These are phyloP conservation scores for Nephrotoma flavescens DNA, from an alignment of 2,888 invertebrate species.

Conservation along the genomic window DNA sequence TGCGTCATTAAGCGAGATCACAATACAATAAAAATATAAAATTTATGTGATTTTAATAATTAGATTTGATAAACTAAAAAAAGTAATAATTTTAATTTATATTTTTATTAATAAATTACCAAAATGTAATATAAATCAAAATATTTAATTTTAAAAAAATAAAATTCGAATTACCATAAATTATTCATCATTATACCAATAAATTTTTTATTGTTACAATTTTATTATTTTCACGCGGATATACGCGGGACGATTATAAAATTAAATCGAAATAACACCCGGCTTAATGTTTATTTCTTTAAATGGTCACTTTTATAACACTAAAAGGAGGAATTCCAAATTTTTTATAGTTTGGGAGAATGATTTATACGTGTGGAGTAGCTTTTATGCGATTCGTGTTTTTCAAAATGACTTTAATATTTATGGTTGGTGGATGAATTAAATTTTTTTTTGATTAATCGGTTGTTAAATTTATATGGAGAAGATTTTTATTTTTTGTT, in stretches of 20 bases:
- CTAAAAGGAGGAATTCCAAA: background rate
- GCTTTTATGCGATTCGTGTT: background rate
- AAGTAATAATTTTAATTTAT: background rate
- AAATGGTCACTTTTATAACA: background rate
- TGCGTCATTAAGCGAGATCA: background rate
- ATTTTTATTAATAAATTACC: background rate
- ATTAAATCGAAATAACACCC: background rate
- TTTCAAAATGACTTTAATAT: background rate
- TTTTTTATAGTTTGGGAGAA: background rate
- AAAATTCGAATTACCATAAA: background rate
- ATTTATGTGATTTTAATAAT: background rate
- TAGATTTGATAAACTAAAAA: background rate
- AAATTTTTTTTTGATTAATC: background rate
- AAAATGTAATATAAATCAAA: background rate
- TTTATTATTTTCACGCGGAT: background rate
- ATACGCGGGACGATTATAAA: background rate
- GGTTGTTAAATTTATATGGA: background rate
- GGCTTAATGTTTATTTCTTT: background rate
- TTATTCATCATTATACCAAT: background rate
- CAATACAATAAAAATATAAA: background rate
- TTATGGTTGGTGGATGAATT: background rate
- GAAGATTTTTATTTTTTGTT: too few species aligned
- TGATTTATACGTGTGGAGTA: background rate
- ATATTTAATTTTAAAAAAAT: background rate
- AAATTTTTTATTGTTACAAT: background rate